Evolutionary conservation across 2,797 vertebrate species (phyloP).

Genomic region (Acestrorhynchus altus): DNA sequence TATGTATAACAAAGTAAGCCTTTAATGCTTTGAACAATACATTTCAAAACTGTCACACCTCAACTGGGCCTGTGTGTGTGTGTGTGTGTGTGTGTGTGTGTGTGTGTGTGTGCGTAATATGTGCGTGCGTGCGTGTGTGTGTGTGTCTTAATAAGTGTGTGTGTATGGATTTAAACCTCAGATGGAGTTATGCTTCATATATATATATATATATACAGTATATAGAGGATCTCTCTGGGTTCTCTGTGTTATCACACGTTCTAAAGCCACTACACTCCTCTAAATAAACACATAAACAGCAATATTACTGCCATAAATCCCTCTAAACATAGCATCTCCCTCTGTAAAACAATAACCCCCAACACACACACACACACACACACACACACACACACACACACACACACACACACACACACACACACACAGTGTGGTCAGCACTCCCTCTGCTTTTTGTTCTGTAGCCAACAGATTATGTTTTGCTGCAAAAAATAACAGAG

Average conservation of each 20-base stretch:
- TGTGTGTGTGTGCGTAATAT: too few relatives aligned
- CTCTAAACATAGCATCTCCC: not conserved
- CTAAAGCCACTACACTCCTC: conserved; percentile 14
- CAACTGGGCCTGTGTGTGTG: too few relatives aligned
- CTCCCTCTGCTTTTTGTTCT: not conserved
- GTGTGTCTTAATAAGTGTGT: too few relatives aligned
- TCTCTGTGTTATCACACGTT: conserved; percentile 23
- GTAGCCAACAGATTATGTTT: too few relatives aligned
- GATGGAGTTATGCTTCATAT: conserved; percentile 28
- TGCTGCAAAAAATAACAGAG: too few relatives aligned
- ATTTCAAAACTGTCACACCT: too few relatives aligned
- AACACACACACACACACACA: too few relatives aligned
- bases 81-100: too few relatives aligned
- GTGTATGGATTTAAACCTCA: too few relatives aligned
- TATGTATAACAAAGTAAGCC: too few relatives aligned
- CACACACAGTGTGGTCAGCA: not conserved
- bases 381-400: conserved; percentile 40
- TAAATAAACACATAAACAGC: conserved; percentile 37
- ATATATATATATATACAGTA: conserved; percentile 20
- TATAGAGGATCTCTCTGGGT: not conserved
- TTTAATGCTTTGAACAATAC: too few relatives aligned
- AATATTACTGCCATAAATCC: conserved; percentile 33
- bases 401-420: conserved; percentile 47
- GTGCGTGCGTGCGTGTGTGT: too few relatives aligned
- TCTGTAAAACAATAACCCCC: conserved; percentile 17